Percentiles rank a stretch among this genome's conserved stretches.
Evolutionary conservation across 1,140 invertebrate genomes (phyloP).

Genomic region (Archivesica marissinica): DNA sequence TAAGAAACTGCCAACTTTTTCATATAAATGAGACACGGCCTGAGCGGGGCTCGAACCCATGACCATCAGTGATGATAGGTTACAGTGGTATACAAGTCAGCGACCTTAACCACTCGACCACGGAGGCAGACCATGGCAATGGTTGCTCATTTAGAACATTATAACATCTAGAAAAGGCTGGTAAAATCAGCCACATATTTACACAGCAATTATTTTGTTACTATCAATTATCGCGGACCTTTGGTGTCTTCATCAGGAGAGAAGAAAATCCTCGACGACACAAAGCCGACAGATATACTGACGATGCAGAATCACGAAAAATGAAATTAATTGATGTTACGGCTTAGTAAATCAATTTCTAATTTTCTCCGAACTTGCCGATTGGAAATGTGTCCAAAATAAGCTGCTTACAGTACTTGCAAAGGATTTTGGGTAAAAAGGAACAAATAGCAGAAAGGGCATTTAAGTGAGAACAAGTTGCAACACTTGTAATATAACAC

Average conservation of each 20-base stretch:
- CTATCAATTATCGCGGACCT: constrained; percentile 15
- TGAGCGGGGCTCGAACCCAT: no score
- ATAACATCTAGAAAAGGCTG: neutral
- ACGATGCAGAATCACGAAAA: constrained; percentile 55
- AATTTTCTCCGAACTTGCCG: constrained; percentile 57
- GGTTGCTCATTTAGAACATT: neutral
- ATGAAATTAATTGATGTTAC: constrained; percentile 65
- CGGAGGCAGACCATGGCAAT: no score
- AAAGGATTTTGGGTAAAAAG: constrained; percentile 53
- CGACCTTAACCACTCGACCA: no score
- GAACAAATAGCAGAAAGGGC: constrained; percentile 57
- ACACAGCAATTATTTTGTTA: neutral
- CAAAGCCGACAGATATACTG: constrained; percentile 57
- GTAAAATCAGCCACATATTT: constrained; percentile 11
- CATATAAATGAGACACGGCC: no score
- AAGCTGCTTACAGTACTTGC: constrained; percentile 59
- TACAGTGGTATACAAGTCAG: no score
- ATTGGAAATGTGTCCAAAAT: constrained; percentile 56
- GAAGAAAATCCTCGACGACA: constrained; percentile 26
- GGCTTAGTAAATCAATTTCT: constrained; percentile 63
- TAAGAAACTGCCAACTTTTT: no score
- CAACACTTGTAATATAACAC: constrained; percentile 51
- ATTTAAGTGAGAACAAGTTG: constrained; percentile 31
- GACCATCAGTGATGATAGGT: no score
- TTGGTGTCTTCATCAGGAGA: constrained; percentile 26